Percentiles rank a stretch among this genome's conserved stretches.
Conservation (phyloP, 2,888 invertebrate species). For the Escarpia spicata region DNA sequence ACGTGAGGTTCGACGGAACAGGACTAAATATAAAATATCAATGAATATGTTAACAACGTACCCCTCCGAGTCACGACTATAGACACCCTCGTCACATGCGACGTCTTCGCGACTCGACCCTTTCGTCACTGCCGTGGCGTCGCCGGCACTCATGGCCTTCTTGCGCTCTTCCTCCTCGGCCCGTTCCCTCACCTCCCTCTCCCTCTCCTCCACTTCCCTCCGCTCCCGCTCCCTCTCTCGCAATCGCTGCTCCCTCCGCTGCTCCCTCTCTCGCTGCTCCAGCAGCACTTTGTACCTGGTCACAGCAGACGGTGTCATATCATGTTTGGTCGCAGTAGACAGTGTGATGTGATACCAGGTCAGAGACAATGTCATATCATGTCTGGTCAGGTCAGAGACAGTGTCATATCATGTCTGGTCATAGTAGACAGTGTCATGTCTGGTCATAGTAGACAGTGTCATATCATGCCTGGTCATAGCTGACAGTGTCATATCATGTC, state of each 20-base stretch:
- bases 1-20: too few species aligned
- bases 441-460: not conserved
- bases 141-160: not conserved
- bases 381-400: not conserved
- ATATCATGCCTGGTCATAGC: not conserved
- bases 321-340: not conserved
- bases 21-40: too few species aligned
- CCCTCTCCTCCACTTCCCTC: slow-evolving; percentile 19
- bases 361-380: not conserved
- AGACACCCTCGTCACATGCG: not conserved
- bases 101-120: not conserved
- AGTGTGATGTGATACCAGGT: not conserved
- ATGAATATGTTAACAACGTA: slow-evolving; percentile 29
- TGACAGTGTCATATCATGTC: not conserved
- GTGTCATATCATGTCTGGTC: not conserved
- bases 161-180: not conserved
- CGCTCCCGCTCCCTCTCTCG: slow-evolving; percentile 21
- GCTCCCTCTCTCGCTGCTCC: slow-evolving; percentile 18
- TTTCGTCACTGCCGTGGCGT: not conserved
- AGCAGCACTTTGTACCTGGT: slow-evolving; percentile 21
- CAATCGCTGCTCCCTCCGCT: not conserved
- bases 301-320: not conserved
- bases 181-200: not conserved
- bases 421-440: not conserved
- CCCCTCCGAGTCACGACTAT: slow-evolving; percentile 47